phyloP scores from a whole-genome alignment of 2,888 invertebrate species.

The Ethmia dodecea region DNA sequence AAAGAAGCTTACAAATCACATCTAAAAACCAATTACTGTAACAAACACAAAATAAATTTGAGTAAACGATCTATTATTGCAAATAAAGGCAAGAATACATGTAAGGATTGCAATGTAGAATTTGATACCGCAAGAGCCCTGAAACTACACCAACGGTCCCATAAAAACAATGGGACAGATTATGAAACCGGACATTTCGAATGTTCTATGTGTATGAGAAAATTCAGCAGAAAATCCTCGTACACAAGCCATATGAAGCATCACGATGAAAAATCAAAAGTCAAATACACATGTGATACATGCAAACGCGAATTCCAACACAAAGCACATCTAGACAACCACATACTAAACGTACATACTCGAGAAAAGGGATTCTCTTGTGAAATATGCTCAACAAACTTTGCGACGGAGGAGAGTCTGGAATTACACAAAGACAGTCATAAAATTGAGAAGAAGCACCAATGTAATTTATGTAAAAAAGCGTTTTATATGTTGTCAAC shows the following conservation, averaged over 20 bases:
- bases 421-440: constrained; percentile 66
- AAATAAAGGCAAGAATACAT: constrained; percentile 19
- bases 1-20: constrained; percentile 26
- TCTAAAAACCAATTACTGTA: constrained; percentile 23
- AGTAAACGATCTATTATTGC: constrained; percentile 6
- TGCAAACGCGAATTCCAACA: constrained; percentile 76
- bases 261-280: constrained; percentile 38
- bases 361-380: constrained; percentile 62
- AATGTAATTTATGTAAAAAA: constrained; percentile 64
- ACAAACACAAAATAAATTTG: constrained; percentile 13
- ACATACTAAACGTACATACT: constrained; percentile 63
- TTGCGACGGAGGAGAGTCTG: constrained; percentile 54
- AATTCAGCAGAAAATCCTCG: constrained; percentile 48
- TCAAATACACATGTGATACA: constrained; percentile 43
- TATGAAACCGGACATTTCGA: constrained; percentile 21
- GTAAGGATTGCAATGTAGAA: constrained; percentile 23
- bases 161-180: constrained; percentile 16
- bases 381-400: constrained; percentile 57
- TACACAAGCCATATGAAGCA: constrained; percentile 45
- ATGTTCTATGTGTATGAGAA: constrained; percentile 55
- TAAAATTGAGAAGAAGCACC: constrained; percentile 61
- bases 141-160: constrained; percentile 24
- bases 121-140: constrained; percentile 26
- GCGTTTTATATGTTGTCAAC: constrained; percentile 73
- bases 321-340: constrained; percentile 71